Base-by-base conservation (phyloP, 2,113 vertebrate species). In the Onychostoma macrolepis region DNA sequence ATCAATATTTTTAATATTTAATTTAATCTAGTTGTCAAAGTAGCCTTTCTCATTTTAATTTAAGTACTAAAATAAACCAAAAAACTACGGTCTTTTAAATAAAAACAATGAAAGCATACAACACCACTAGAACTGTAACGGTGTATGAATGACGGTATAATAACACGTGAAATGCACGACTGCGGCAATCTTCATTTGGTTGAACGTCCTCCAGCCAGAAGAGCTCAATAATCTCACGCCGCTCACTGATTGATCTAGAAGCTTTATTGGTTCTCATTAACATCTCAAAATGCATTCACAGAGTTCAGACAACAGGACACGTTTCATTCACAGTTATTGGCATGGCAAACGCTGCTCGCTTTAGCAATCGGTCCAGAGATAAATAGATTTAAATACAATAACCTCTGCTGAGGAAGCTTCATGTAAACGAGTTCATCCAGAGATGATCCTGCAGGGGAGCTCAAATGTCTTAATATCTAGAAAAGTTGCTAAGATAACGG, bases 211-310 rank as follows among this genome's bases (percentile, higher is more conserved):
- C 50, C 50, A 53, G 50, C 13, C 53, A 58, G 13, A 61, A 63
- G 58, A 63, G n/a, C 58, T 28, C n/a, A 63, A 63, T 26, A 76
- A 30, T 8, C 6, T 48, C 43, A 41, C 8, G 10, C n/a, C 15
- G 24, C 9, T 26, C 63, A 33, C 88, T 28, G 1, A 61, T 93
- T 93, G 87, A 90, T 97, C 96, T 97, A 97, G 96, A 98, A 98
- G 97, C 97, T 99, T 99, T 99, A 99, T 99, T 99, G 96, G 96
- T 94, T 94, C 93, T 93, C 92, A 95, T 97, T 97, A 95, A 97
- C 96, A 98, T 96, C 94, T 97, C 96, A 98, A 97, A 97, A 97
- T 95, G 97, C 97, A 98, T 98, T 97, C 97, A 97, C 96, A 97
- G 96, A 97, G 95, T 94, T 96, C 95, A 96, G 96, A 96, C 96